Evolutionary conservation across 2,888 invertebrate species (phyloP), one percentile per base, ranked within the genome.

Genomic region (Apomyelois bistriatella): DNA sequence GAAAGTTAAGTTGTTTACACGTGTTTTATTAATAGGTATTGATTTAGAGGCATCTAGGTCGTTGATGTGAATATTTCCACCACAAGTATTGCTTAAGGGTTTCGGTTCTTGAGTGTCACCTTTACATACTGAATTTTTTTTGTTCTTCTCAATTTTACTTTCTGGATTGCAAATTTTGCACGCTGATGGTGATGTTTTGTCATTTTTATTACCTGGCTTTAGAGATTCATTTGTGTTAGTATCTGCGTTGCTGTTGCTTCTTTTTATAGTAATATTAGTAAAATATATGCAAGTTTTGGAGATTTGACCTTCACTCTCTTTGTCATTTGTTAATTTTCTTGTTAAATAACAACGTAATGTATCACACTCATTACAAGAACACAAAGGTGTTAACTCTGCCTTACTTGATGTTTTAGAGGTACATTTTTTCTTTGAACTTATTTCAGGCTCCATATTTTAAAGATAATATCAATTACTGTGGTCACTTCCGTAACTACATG

Each of bases 211-310:
- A 8, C 10, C 10, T 46, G 15, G 9, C 3, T 8, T 7, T 35
- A 15, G 8, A 1, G 16, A 10, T 15, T 35, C 32, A 10, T 9
- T 32, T 13, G 13, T 9, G 13, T 12, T 13, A 4, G 16, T 46
- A 16, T 46, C 13, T 12, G 42, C n/a, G 6, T 42, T n/a, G 5
- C 13, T 46, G 13, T 9, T 15, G 16, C 16, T 32, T 16, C 15
- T 46, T 10, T 35, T 32, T 2, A 46, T 15, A 32, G 32, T 32
- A 1, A 46, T 32, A n/a, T 56, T 57, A 1, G 54, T 48, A 41
- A 49, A 58, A 42, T 52, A 60, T 0, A 61, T 51, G 49, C 70
- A 70, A 1, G 63, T 64, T 51, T 68, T 65, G 3, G 64, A 54
- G 16, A 58, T 12, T 53, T 43, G 12, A 4, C 22, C n/a, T 7